Evolutionary conservation across 2,797 vertebrate genomes (phyloP), one percentile per base, ranked within the genome.

Genomic region (Melopsittacus undulatus): DNA sequence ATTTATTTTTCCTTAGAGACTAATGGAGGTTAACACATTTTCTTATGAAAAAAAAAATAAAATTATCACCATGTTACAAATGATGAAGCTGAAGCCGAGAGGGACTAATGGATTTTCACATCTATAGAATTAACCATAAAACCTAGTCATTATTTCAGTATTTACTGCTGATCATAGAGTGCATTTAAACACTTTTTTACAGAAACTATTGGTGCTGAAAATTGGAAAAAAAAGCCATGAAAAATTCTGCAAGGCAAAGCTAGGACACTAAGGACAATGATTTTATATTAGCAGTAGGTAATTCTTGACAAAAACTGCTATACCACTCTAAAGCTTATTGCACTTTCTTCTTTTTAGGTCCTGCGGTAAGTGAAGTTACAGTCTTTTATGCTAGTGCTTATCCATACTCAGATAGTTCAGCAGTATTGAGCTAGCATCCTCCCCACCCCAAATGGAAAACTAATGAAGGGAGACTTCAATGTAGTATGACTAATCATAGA

Each of bases 401-500:
- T 52, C 20, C 8, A 17, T 42, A 34, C 3, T 77, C 27, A 85
- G 23, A 9, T 5, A 42, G 17, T 54, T 75, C 29, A 72, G 5
- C 15, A 48, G 36, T 34, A 76, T 2, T 51, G 38, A 79, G 13
- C 10, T 34, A 45, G 1, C 11, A 32, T 48, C 18, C 59, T 66
- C 5, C 3, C 9, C 9, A 2, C n/a, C 4, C 0, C 0, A 11
- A 10, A 90, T 73, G 2, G 8, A 82, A 86, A 81, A 63, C 11
- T 74, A 62, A 59, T 83, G 12, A 43, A 80, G 10, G 32, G 85
- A 72, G 5, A 4, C 24, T 30, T 80, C 43, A 49, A 7, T 34
- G 2, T 43, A 38, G 3, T 24, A 7, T 64, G 29, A 46, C 8
- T 69, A 29, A 54, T 75, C 30, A 46, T 48, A 56, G 29, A 78